A percentile compares a stretch with the other conserved stretches of the same genome.
These are phyloP conservation scores for Steatornis caripensis DNA, from an alignment of 2,113 vertebrate species.

Conservation along the genomic window DNA sequence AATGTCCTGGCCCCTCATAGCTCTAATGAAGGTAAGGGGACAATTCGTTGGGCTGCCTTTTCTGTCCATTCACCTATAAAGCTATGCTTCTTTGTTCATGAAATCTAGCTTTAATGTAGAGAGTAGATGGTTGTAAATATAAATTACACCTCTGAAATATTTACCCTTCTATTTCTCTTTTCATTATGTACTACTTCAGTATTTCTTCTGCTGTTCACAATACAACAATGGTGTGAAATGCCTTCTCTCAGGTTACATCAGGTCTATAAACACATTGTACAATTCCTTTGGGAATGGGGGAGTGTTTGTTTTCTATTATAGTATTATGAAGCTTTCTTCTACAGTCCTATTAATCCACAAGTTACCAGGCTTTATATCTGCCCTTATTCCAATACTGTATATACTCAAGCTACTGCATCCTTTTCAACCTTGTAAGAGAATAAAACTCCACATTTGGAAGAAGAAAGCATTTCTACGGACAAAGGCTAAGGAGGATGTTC, in stretches of 20 bases:
- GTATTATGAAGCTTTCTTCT: not conserved
- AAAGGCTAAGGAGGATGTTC: not conserved
- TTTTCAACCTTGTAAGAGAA: not conserved
- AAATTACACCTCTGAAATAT: not conserved
- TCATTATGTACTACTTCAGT: not conserved
- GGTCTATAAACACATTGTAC: not conserved
- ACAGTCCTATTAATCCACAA: not conserved
- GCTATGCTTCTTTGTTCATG: not conserved
- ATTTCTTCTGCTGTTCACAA: not conserved
- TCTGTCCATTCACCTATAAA: not conserved
- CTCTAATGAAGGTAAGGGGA: not conserved
- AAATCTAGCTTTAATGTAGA: not conserved
- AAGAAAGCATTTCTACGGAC: not conserved
- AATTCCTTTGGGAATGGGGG: not conserved
- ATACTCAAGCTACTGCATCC: not conserved
- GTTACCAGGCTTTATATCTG: not conserved
- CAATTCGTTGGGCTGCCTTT: not conserved
- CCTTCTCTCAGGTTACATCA: not conserved
- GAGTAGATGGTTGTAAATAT: not conserved
- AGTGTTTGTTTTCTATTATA: not conserved
- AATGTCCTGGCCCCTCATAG: not conserved
- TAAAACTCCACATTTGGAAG: not conserved
- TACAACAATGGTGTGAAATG: not conserved
- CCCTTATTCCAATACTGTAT: not conserved
- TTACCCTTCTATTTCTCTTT: not conserved